Conservation (phyloP, 2,113 vertebrate species). For the Noturus placidus region DNA sequence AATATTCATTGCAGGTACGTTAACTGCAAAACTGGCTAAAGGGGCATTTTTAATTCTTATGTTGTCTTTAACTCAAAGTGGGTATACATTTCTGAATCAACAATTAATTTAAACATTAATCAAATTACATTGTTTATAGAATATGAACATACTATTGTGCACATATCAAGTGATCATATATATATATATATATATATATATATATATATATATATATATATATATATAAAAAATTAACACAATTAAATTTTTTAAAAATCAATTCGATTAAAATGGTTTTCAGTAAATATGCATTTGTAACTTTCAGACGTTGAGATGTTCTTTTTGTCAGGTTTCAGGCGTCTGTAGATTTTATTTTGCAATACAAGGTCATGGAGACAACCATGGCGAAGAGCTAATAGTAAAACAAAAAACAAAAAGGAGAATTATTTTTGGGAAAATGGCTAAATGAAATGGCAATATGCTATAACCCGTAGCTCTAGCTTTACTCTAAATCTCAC, state of each 20-base stretch:
- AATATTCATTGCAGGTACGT: neutral
- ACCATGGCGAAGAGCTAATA: conserved; percentile 70
- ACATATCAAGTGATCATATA: neutral
- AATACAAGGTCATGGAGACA: conserved; percentile 71
- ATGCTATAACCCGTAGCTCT: neutral
- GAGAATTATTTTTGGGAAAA: neutral
- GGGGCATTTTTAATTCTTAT: neutral
- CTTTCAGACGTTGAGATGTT: neutral
- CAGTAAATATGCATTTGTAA: neutral
- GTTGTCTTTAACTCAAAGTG: neutral
- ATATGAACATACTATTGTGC: neutral
- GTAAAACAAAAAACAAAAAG: conserved; percentile 20
- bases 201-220: too few species aligned
- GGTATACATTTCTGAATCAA: neutral
- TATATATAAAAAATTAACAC: neutral
- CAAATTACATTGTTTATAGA: neutral
- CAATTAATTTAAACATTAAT: neutral
- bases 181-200: neutral
- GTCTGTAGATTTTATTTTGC: conserved; percentile 60
- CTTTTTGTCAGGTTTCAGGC: conserved; percentile 32
- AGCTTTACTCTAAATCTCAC: neutral
- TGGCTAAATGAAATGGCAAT: neutral
- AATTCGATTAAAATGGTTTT: neutral
- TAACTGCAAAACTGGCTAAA: neutral
- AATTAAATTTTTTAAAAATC: neutral